Base-by-base conservation (phyloP, 92 coral and sea anemone species). In the Epizoanthus ramosus region DNA sequence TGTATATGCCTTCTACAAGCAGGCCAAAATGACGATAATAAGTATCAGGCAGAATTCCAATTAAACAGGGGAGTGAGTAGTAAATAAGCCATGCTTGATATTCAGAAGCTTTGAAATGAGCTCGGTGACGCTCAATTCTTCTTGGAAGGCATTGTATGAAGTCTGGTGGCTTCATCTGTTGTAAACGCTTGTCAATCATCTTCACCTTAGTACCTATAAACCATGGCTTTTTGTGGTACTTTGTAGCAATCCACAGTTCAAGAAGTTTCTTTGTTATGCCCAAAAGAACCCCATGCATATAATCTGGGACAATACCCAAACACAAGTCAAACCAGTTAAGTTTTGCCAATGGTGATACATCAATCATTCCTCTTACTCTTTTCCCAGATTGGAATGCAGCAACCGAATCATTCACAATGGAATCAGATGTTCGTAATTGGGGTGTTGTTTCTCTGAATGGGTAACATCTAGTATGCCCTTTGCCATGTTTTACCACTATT, bases 21-120 rank as follows among this genome's bases (percentile, higher is more conserved):
- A 81, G 83, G 35, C 90, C 91, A 84, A 91, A 88, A 71, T 91
- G 92, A 52, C 64, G 24, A 1, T 85, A 35, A 64, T 88, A 88
- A 18, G 13, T 76, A 3, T 83, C 63, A 21, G 94, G 92, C 18
- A 91, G 84, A 22, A 71, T 83, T 18, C 89, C 92, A 69, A 21
- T 52, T 17, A 91, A 41, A 68, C 94, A 87, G 8, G 94, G 94
- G 0, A 91, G 53, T 4, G 85, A 77, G 69, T 91, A 88, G 43
- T 85, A 91, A 54, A 91, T 81, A 5, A 87, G 68, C 90, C 87
- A 87, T 60, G 90, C 87, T 57, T 85, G 89, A 12, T 66, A 74
- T 69, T 91, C 92, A 56, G 94, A 74, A 57, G 94, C 94, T 80
- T 85, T 88, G 13, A 88, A 81, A 74, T 86, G 80, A 57, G 84